Conservation (phyloP, 2,888 invertebrate species). For the Cheilosia vulpina region DNA sequence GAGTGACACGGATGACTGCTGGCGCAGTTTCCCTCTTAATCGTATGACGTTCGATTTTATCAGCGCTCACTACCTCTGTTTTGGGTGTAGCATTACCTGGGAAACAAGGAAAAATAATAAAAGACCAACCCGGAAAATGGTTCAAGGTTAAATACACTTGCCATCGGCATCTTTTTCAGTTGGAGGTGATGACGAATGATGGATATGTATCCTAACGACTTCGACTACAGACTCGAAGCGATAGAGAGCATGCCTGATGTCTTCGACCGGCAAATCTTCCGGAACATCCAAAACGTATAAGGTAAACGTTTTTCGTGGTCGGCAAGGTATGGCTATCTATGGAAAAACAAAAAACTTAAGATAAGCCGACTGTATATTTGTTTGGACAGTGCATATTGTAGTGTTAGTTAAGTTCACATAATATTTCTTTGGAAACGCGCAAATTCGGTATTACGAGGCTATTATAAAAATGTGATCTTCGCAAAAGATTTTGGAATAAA, state of each 20-base stretch:
- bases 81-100: slow-evolving; percentile 53
- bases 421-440: neutral
- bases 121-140: neutral
- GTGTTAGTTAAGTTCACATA: neutral
- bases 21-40: slow-evolving; percentile 85
- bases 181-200: slow-evolving; percentile 79
- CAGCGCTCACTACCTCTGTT: slow-evolving; percentile 29
- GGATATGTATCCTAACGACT: slow-evolving; percentile 87
- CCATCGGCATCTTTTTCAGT: slow-evolving; percentile 80
- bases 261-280: slow-evolving; percentile 93
- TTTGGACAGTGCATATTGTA: neutral
- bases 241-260: slow-evolving; percentile 91
- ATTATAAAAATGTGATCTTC: neutral
- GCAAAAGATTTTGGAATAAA: neutral
- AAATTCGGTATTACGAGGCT: neutral
- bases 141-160: slow-evolving; percentile 73
- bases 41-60: slow-evolving; percentile 80
- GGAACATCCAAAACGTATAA: slow-evolving; percentile 93
- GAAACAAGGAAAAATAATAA: neutral
- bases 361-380: neutral
- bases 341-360: slow-evolving; percentile 22
- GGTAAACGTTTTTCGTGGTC: slow-evolving; percentile 94
- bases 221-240: slow-evolving; percentile 92
- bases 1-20: slow-evolving; percentile 89
- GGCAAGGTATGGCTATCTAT: slow-evolving; percentile 92